phyloP scores from a whole-genome alignment of 1,140 invertebrate species.

The Hyles euphorbiae region DNA sequence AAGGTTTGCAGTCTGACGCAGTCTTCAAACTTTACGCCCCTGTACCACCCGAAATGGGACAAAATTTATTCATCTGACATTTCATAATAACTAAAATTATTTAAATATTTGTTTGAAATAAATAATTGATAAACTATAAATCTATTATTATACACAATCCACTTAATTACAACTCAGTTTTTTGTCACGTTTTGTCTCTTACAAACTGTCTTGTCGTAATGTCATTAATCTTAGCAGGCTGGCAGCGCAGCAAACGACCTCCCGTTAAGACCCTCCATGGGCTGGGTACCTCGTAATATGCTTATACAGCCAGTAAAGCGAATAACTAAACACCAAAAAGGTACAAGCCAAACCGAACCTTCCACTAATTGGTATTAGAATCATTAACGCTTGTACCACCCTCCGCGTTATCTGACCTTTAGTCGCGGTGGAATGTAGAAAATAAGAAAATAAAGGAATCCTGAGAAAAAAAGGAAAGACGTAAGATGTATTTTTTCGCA shows the following conservation, averaged over 20 bases:
- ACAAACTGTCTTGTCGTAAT: constrained; percentile 64
- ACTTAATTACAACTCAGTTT: constrained; percentile 58
- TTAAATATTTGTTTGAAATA: no score
- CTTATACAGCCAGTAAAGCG: constrained; percentile 48
- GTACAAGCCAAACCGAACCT: constrained; percentile 56
- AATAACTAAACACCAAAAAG: constrained; percentile 49
- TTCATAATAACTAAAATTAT: neutral
- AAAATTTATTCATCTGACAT: neutral
- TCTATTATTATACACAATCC: constrained; percentile 17
- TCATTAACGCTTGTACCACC: constrained; percentile 46
- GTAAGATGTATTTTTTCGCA: constrained; percentile 66
- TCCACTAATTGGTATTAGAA: constrained; percentile 54
- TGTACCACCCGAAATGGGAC: neutral
- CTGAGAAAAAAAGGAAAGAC: constrained; percentile 55
- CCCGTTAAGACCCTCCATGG: constrained; percentile 65
- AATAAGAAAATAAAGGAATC: constrained; percentile 61
- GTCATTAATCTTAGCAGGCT: constrained; percentile 70
- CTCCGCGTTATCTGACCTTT: constrained; percentile 38
- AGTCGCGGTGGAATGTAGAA: constrained; percentile 32
- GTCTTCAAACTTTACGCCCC: no score
- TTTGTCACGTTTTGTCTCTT: constrained; percentile 61
- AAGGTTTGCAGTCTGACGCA: constrained; percentile 18
- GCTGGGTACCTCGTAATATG: constrained; percentile 58
- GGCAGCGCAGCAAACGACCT: constrained; percentile 72
- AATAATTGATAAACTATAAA: no score